Base-by-base conservation (phyloP, 2,113 vertebrate genomes). In the Triplophysa dalaica region DNA sequence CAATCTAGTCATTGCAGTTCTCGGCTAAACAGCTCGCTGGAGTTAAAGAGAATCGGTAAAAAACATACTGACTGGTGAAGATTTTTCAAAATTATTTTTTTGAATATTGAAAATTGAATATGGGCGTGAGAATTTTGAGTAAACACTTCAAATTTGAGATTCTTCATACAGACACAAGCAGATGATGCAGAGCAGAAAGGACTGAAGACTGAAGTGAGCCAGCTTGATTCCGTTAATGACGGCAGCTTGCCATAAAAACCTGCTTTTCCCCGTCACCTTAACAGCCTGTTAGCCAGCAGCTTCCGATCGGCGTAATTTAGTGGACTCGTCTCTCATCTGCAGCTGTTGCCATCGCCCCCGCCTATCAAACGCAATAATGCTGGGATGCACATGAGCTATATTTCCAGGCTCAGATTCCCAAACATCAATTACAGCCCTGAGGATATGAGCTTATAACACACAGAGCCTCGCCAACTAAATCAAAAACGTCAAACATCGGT, bases 341-440 rank as follows among this genome's bases (percentile, higher is more conserved):
- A 91, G 89, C 89, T 92, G 89, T 88, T 87, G 74, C 85, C 80
- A 50, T 83, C 85, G 80, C 82, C 86, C 86, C 81, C 84, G 79
- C 70, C 80, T 87, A 86, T 90, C 86, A 86, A 86, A 88, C 81
- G 83, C 87, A 92, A 91, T 91, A 89, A 87, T 73, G 86, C 88
- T 82, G 79, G 86, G 83, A 91, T 90, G 89, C 89, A 91, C 92
- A 92, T 90, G 85, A 68, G 68, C 70, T 56, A 84, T 65, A 54
- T 79, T 78, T 83, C 88, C 88, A 87, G 86, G 81, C 86, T 90
- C 76, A 60, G 81, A 83, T 88, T 86, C 77, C 85, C 87, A 86
- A 85, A 89, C 89, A 88, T 89, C 88, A 86, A 87, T 87, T 82
- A 84, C 90, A 90, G 89, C 89, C 91, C 89, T 81, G 84, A 79